Base-by-base conservation (phyloP, 2,113 vertebrate genomes). In the Beaufortia kweichowensis region DNA sequence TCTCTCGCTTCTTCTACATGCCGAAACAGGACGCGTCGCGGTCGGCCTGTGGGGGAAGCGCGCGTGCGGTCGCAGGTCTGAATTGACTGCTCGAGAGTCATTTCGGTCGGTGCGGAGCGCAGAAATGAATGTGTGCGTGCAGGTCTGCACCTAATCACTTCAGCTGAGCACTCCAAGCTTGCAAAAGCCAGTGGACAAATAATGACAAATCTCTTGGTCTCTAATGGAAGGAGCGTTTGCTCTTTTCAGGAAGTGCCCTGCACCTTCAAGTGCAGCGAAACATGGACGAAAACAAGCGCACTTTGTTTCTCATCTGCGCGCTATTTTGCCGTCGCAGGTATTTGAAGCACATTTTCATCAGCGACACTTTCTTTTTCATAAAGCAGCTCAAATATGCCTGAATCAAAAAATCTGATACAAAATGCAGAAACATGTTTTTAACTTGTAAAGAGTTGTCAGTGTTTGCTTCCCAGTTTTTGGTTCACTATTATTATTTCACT, bases 121-220 rank as follows among this genome's bases (percentile, higher is more conserved):
- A 84, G 86, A 88, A 86, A 86, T 81, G 79, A 80, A 84, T 62
- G 89, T 83, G 84, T 76, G 87, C 86, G 85, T 88, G 90, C 85
- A 86, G 88, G 87, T 89, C 87, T 86, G 84, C 81, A 80, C 80
- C 88, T 88, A 92, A 92, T 91, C 90, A 91, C 91, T 92, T 91
- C 83, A 91, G 82, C 76, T 17, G 69, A 53, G 73, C 88, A 87
- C 91, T 91, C 83, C 86, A 89, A 83, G 83, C 88, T 33, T 76
- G 79, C 81, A 41, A 85, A 88, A 74, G 81, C 84, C 84, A 85
- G 85, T 80, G 82, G 86, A 78, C 84, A 81, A 88, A 88, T 89
- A 90, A 91, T 89, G 63, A 84, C 81, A 78, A 57, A 73, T 73
- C 77, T 79, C 76, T 79, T 67, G 35, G 50, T 75, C 56, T 28